phyloP scores from a whole-genome alignment of 30 jellyfish, hydroid and myxozoan species.

The Morbakka virulenta region DNA sequence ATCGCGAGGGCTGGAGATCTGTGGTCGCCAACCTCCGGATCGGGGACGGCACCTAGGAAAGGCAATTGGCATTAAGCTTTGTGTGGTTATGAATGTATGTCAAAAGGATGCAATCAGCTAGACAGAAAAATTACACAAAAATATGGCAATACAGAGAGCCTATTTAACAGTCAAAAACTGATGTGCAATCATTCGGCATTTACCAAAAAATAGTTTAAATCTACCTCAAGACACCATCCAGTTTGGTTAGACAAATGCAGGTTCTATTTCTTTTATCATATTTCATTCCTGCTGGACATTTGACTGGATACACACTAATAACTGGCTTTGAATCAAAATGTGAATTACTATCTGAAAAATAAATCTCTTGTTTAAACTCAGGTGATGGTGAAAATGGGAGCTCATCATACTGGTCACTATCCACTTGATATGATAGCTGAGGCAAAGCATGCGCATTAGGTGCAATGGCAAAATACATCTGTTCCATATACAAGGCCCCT shows the following conservation, averaged over 20 bases:
- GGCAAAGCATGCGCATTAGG: neutral
- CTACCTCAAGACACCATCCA: neutral
- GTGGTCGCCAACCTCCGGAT: too few species aligned
- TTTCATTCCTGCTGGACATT: constrained; percentile 47
- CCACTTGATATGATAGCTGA: neutral
- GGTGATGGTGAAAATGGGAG: neutral
- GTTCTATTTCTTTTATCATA: neutral
- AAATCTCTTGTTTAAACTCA: constrained; percentile 15
- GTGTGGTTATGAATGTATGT: too few species aligned
- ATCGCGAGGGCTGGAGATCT: too few species aligned
- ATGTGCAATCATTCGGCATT: too few species aligned
- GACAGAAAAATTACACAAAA: too few species aligned
- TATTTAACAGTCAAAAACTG: too few species aligned
- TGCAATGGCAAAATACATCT: neutral
- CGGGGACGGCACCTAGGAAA: too few species aligned
- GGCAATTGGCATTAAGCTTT: too few species aligned
- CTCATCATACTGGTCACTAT: neutral
- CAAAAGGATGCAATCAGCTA: too few species aligned
- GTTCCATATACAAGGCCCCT: neutral
- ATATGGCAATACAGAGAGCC: too few species aligned
- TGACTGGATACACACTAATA: constrained; percentile 10
- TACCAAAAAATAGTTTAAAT: neutral
- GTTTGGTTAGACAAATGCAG: constrained; percentile 21
- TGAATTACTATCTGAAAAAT: constrained; percentile 33
- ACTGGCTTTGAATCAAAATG: constrained; percentile 33